Percentiles rank a stretch among this genome's conserved stretches.
Evolutionary conservation across 2,113 vertebrate species (phyloP).

Genomic region (Pyxicephalus adspersus): DNA sequence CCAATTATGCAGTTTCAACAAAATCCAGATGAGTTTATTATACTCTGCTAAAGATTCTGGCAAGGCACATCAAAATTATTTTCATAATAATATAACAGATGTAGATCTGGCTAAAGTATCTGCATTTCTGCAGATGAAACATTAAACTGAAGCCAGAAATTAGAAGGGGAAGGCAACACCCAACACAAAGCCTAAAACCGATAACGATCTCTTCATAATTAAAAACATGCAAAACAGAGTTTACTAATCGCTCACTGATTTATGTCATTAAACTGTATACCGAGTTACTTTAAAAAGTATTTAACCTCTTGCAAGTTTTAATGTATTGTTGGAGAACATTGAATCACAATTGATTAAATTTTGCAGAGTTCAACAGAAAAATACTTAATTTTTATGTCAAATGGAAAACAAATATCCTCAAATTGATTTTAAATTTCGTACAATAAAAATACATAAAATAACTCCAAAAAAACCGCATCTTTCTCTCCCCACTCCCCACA

Average conservation of each 20-base stretch:
- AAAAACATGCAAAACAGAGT: background rate
- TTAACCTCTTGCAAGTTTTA: too few species aligned
- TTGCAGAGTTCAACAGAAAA: background rate
- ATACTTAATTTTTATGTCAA: background rate
- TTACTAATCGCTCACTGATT: background rate
- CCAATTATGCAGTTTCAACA: slow-evolving; percentile 16
- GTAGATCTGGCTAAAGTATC: slow-evolving; percentile 43
- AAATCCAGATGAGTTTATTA: slow-evolving; percentile 41
- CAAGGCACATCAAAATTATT: slow-evolving; percentile 34
- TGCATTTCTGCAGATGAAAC: slow-evolving; percentile 5
- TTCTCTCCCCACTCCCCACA: too few species aligned
- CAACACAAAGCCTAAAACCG: background rate
- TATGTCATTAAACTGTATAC: background rate
- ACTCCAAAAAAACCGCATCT: too few species aligned
- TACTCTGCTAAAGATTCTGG: slow-evolving; percentile 24
- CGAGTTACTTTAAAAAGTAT: background rate
- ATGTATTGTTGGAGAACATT: too few species aligned
- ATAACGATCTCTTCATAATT: slow-evolving; percentile 3
- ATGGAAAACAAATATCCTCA: too few species aligned
- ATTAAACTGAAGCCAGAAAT: slow-evolving; percentile 45
- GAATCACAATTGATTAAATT: background rate
- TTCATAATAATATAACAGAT: slow-evolving; percentile 47
- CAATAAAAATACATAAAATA: too few species aligned
- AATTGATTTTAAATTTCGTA: too few species aligned
- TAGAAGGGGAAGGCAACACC: slow-evolving; percentile 1